phyloP scores from a whole-genome alignment of 2,888 invertebrate genomes.

The Melikaiella ostensackeni region DNA sequence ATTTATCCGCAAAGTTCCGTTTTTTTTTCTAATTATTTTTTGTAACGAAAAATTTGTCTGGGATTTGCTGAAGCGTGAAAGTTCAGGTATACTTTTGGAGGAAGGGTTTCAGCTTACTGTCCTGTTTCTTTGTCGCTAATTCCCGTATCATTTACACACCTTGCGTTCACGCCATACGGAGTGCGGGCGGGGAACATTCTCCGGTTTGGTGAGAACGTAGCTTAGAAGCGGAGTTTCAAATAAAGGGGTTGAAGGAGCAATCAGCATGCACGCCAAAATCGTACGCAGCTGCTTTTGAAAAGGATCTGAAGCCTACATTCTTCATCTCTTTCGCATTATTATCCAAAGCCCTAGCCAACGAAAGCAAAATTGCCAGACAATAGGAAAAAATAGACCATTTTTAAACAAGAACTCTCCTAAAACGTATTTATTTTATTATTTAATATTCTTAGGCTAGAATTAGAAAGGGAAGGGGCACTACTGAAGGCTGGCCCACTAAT shows the following conservation, averaged over 20 bases:
- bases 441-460: too few relatives aligned
- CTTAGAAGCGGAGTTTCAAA: constrained; percentile 51
- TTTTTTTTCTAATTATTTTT: neutral
- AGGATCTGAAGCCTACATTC: constrained; percentile 27
- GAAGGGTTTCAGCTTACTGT: constrained; percentile 18
- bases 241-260: constrained; percentile 51
- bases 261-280: constrained; percentile 45
- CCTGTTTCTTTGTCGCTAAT: constrained; percentile 32
- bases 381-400: neutral
- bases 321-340: constrained; percentile 24
- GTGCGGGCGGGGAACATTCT: constrained; percentile 46
- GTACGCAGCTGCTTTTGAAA: constrained; percentile 33
- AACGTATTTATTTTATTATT: too few relatives aligned
- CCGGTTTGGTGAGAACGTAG: constrained; percentile 47
- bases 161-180: constrained; percentile 38
- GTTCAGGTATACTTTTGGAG: neutral
- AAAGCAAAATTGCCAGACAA: neutral
- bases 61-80: neutral
- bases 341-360: constrained; percentile 17
- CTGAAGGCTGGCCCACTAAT: too few relatives aligned
- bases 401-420: too few relatives aligned
- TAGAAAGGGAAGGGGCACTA: too few relatives aligned
- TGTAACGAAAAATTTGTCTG: neutral
- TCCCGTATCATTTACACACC: constrained; percentile 28
- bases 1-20: neutral